Conservation (phyloP, 2,797 vertebrate species). For the Onychomys arenicola region DNA sequence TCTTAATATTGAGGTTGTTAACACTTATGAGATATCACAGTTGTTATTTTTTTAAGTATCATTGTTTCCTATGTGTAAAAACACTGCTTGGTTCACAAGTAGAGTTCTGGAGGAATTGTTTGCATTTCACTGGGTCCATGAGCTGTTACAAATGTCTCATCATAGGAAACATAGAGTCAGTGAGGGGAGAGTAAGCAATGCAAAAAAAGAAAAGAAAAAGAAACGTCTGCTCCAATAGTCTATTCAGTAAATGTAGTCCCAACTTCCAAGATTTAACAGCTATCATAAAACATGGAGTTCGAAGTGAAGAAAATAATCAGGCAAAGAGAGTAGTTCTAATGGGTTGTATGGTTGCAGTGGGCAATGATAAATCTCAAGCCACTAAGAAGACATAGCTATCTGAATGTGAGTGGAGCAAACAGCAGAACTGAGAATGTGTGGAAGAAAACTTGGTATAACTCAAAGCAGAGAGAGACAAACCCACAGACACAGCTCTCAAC, state of each 20-base stretch:
- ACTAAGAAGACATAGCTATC: conserved; percentile 4
- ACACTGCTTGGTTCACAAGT: not conserved
- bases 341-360: not conserved
- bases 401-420: not conserved
- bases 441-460: not conserved
- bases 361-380: not conserved
- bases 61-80: conserved; percentile 14
- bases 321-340: not conserved
- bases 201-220: not conserved
- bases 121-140: not conserved
- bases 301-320: conserved; percentile 5
- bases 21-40: not conserved
- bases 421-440: not conserved
- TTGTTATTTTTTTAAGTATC: not conserved
- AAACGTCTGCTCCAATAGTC: not conserved
- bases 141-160: not conserved
- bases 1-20: conserved; percentile 6
- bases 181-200: not conserved
- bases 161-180: not conserved
- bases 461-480: not conserved
- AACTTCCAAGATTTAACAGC: not conserved
- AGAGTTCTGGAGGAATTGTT: not conserved
- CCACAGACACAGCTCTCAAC: not conserved
- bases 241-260: not conserved
- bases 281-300: not conserved